Evolutionary conservation across 1,140 invertebrate genomes (phyloP), one percentile per base, ranked within the genome.

Genomic region (Anastrepha obliqua): DNA sequence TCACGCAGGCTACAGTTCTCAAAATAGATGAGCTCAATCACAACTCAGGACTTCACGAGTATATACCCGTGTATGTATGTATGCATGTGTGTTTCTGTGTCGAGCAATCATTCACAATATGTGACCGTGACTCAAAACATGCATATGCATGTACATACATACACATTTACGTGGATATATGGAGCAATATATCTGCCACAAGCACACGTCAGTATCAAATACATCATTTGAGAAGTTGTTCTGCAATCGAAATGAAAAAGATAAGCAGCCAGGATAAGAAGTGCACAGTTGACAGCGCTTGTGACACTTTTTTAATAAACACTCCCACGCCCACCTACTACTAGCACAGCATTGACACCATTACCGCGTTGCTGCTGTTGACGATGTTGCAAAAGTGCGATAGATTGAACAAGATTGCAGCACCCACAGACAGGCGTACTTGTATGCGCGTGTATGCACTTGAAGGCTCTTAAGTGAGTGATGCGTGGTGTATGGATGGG

Each of bases 221-320:
- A 47, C 74, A 55, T 11, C 17, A 47, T 1, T 58, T 51, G 74
- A n/a, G 47, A 51, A 51, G 47, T n/a, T 55, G 44, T 51, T 58
- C 13, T 55, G 11, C 6, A 81, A 81, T 58, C 47, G 44, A 81
- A 81, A 81, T 81, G 74, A 81, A 55, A 11, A 29, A 81, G 74
- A 81, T 81, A 81, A 51, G 74, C 42, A 81, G 11, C 74, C 47
- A 29, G 74, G 74, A 81, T 81, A 81, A 55, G 74, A 81, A 81
- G n/a, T 7, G 47, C n/a, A 11, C 47, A 81, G 47, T 81, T 81
- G 74, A 81, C 74, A 55, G 6, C 70, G 8, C 17, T 78, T 20
- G 47, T 51, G n/a, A 44, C 65, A 70, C 9, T 20, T 55, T 78
- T 78, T 78, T 74, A 17, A 62, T 62, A 55, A 62, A 62, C 15